Base-by-base conservation (phyloP, 2,797 vertebrate species). In the Acanthiza pusilla region DNA sequence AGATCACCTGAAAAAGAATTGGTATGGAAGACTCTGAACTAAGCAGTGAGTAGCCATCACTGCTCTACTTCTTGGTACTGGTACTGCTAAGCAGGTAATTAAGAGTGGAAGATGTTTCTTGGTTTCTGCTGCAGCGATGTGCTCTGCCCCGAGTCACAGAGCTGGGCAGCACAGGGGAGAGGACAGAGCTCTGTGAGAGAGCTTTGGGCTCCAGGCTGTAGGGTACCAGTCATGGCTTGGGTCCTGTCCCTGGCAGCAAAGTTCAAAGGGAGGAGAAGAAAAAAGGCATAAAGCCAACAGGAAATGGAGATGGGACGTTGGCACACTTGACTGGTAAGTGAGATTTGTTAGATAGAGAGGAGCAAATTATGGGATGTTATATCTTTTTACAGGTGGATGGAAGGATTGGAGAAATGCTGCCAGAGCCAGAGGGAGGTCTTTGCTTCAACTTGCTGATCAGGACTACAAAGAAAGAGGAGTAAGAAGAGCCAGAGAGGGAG, bases 271-370 rank as follows among this genome's bases (percentile, higher is more conserved):
- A 36, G 10, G n/a, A 75, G 8, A 9, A 81, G 4, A 9, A 42
- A 61, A 72, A 82, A 34, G 2, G 1, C 34, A 42, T 26, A 77
- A 89, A 81, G 4, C 5, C 63, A 79, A 7, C 3, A 76, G 29
- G 17, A 85, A 73, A 50, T 7, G 26, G 42, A 87, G 42, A 26
- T 58, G 11, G 62, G 42, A 87, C 13, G 11, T 13, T 54, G 30
- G 3, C 10, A n/a, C 1, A 0, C 22, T 74, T 63, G 16, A 12
- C 18, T 82, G 38, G 48, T 16, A 10, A 42, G 9, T 54, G 47
- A 75, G 13, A 22, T 57, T 57, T 81, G 7, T 54, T 71, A 57
- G n/a, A 23, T 1, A 42, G 4, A 81, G 13, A 71, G 29, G 43
- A 82, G 72, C 10, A 42, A 57, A 20, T 0, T 77, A 58, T 80